These are phyloP conservation scores for Anabas testudineus DNA, from an alignment of 2,797 vertebrate species.

Conservation along the genomic window DNA sequence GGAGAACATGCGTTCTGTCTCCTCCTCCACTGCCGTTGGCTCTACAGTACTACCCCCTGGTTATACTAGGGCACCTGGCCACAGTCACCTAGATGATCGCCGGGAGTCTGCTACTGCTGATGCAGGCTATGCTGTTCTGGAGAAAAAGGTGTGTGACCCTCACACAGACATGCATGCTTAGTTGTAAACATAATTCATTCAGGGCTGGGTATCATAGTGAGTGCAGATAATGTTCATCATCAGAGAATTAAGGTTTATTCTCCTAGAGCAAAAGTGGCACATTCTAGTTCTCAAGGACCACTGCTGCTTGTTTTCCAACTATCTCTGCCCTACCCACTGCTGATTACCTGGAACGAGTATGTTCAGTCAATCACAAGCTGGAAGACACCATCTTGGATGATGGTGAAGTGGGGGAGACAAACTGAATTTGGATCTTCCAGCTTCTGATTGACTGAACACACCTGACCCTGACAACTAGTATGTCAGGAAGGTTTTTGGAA, in stretches of 20 bases:
- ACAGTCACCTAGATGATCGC: conserved; percentile 84
- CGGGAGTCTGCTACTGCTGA: conserved; percentile 92
- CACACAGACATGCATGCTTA: background rate
- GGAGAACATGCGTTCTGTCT: conserved; percentile 90
- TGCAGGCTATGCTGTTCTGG: conserved; percentile 92
- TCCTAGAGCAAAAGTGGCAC: background rate
- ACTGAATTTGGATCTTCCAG: too few relatives aligned
- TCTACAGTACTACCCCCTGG: conserved; percentile 61
- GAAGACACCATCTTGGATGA: too few relatives aligned
- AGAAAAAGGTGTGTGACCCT: conserved; percentile 87
- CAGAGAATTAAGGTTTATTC: background rate
- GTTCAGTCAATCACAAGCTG: too few relatives aligned
- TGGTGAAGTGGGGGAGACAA: too few relatives aligned
- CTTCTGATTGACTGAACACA: too few relatives aligned
- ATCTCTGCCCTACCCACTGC: too few relatives aligned
- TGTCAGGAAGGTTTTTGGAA: too few relatives aligned
- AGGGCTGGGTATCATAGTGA: background rate
- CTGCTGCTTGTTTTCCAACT: too few relatives aligned
- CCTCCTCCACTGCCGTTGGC: conserved; percentile 76
- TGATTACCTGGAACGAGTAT: too few relatives aligned
- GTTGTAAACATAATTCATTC: background rate
- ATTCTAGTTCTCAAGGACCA: too few relatives aligned
- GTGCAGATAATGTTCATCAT: background rate
- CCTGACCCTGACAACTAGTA: too few relatives aligned
- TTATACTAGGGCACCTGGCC: conserved; percentile 63